These are phyloP conservation scores for Drosophila ohnishii DNA, from an alignment of 1,140 invertebrate species.

Conservation along the genomic window DNA sequence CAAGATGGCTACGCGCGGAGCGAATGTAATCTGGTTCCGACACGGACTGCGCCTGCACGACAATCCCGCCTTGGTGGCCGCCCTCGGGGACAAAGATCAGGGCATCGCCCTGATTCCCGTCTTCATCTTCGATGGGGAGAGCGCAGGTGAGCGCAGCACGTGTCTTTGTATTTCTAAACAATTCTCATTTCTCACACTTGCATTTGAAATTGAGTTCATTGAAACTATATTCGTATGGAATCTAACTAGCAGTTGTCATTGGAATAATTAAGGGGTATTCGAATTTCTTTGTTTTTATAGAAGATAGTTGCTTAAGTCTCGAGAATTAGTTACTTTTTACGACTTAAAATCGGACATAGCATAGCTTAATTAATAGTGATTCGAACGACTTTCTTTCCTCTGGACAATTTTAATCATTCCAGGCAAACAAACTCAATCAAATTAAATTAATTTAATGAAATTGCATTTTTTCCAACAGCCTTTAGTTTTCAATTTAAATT, in stretches of 20 bases:
- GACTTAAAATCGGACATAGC: not conserved
- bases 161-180: not conserved
- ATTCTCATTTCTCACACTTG: not conserved
- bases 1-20: slow-evolving; percentile 42
- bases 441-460: not conserved
- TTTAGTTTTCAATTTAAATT: not conserved
- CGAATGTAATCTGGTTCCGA: slow-evolving; percentile 86
- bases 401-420: not conserved
- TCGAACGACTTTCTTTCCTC: not conserved
- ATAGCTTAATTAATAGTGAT: not conserved
- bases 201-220: not conserved
- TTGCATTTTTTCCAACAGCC: not conserved
- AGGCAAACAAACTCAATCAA: not conserved
- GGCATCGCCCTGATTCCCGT: slow-evolving; percentile 85
- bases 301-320: no score
- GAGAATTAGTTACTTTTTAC: not conserved
- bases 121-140: slow-evolving; percentile 90
- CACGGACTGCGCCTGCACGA: slow-evolving; percentile 90
- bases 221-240: not conserved
- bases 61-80: slow-evolving; percentile 87
- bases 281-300: not conserved
- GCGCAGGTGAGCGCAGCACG: slow-evolving; percentile 84
- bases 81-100: slow-evolving; percentile 84
- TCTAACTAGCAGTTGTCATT: not conserved
- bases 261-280: not conserved